These are phyloP conservation scores for Hermodice carunculata DNA, from an alignment of 2,888 invertebrate genomes.

Conservation along the genomic window DNA sequence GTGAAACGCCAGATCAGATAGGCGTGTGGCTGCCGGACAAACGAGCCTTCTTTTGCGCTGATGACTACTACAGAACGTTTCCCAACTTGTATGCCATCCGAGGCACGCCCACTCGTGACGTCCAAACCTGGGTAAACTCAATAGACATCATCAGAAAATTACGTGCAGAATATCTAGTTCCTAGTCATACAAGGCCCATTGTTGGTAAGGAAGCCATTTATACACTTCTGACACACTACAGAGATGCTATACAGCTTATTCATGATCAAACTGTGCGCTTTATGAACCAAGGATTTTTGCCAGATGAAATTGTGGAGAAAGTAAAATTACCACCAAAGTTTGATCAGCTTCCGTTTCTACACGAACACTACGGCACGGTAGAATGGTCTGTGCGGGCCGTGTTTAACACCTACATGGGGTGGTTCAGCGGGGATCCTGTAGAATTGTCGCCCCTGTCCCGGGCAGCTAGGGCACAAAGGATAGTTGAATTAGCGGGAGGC, in stretches of 20 bases:
- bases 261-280: constrained; percentile 61
- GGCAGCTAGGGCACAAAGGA: constrained; percentile 43
- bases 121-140: constrained; percentile 52
- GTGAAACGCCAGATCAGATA: constrained; percentile 61
- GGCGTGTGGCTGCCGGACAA: constrained; percentile 54
- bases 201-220: constrained; percentile 37
- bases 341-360: constrained; percentile 46
- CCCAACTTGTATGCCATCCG: constrained; percentile 63
- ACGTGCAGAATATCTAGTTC: constrained; percentile 51
- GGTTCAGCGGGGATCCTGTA: constrained; percentile 31
- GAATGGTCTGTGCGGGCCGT: constrained; percentile 57
- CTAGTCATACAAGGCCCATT: constrained; percentile 56
- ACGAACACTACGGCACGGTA: constrained; percentile 57
- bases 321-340: constrained; percentile 49
- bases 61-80: constrained; percentile 57
- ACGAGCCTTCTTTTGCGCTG: constrained; percentile 53
- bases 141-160: constrained; percentile 54
- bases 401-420: constrained; percentile 39
- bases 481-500: constrained; percentile 47
- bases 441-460: constrained; percentile 23
- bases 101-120: constrained; percentile 51
- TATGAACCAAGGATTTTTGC: constrained; percentile 54
- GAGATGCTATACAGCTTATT: constrained; percentile 60
- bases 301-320: constrained; percentile 54
- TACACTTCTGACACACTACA: constrained; percentile 14